A percentile compares a stretch with the other conserved stretches of the same genome.
Conservation (phyloP, 2,888 invertebrate species). For the Aphidius colemani region DNA sequence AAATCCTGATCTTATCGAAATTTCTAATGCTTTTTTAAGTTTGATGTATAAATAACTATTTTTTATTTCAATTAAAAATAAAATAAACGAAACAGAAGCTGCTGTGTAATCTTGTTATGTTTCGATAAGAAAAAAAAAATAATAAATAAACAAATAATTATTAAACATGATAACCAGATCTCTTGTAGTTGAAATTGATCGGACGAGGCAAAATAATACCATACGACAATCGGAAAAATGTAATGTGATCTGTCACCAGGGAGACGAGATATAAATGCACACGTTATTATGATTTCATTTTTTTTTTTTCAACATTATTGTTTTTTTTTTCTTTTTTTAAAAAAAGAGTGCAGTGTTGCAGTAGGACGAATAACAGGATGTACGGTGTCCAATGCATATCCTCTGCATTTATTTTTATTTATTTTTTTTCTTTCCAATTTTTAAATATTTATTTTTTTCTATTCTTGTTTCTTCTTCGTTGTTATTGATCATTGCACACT, state of each 20-base stretch:
- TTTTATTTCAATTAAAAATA: no score
- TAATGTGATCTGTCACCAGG: conserved; percentile 22
- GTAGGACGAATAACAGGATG: conserved; percentile 60
- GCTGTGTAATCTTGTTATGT: not conserved
- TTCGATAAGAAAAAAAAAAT: conserved; percentile 7
- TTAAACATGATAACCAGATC: no score
- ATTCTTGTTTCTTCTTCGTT: not conserved
- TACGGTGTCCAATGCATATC: conserved; percentile 59
- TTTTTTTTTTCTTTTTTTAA: conserved; percentile 25
- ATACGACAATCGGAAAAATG: conserved; percentile 10
- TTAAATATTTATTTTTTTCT: conserved; percentile 1
- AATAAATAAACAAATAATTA: conserved; percentile 14
- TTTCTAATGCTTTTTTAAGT: no score
- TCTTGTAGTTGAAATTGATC: no score
- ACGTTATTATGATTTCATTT: conserved; percentile 15
- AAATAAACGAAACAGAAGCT: not conserved
- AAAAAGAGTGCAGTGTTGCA: conserved; percentile 38
- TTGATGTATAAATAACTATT: no score
- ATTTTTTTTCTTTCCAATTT: conserved; percentile 24
- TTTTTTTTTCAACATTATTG: conserved; percentile 41
- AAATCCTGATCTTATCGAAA: no score
- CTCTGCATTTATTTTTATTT: conserved; percentile 36
- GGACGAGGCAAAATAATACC: no score
- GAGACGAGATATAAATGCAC: conserved; percentile 20
- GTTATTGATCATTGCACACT: not conserved